Conservation (phyloP, 2,797 vertebrate species). For the Amblyopsis hoosieri region DNA sequence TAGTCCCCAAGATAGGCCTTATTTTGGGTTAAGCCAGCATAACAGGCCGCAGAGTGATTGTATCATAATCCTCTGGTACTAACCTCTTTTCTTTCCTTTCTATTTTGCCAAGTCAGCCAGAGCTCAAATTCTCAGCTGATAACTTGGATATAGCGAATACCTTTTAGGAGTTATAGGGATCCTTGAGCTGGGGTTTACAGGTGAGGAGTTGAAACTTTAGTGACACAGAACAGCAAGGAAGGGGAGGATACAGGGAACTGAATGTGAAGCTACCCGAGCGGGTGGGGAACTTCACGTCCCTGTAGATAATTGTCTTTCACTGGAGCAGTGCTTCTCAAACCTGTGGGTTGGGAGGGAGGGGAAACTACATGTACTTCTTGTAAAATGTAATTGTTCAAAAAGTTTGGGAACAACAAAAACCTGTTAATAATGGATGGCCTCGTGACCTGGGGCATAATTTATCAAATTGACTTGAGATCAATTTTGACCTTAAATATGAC, state of each 20-base stretch:
- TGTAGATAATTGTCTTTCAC: slow-evolving; percentile 13
- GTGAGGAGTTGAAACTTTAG: slow-evolving; percentile 36
- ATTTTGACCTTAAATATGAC: too few species aligned
- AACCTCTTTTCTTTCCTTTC: slow-evolving; percentile 43
- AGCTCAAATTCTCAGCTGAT: slow-evolving; percentile 59
- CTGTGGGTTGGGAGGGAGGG: too few species aligned
- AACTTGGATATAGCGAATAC: slow-evolving; percentile 46
- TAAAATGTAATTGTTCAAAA: too few species aligned
- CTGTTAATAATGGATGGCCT: too few species aligned
- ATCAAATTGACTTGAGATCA: too few species aligned
- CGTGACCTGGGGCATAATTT: too few species aligned
- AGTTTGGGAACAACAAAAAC: too few species aligned
- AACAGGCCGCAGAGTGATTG: slow-evolving; percentile 31
- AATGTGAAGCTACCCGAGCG: neutral
- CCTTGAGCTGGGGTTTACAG: slow-evolving; percentile 21
- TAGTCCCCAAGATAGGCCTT: slow-evolving; percentile 24
- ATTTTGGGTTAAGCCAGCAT: slow-evolving; percentile 10
- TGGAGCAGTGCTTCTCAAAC: too few species aligned
- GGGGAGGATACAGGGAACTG: too few species aligned
- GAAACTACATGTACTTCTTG: too few species aligned
- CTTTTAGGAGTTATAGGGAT: slow-evolving; percentile 29
- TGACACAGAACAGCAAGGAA: slow-evolving; percentile 27
- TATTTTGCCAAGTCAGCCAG: slow-evolving; percentile 51
- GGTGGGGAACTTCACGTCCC: slow-evolving; percentile 7
- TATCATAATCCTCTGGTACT: slow-evolving; percentile 45